phyloP scores from a whole-genome alignment of 2,113 vertebrate genomes.

The Elephantulus edwardii region DNA sequence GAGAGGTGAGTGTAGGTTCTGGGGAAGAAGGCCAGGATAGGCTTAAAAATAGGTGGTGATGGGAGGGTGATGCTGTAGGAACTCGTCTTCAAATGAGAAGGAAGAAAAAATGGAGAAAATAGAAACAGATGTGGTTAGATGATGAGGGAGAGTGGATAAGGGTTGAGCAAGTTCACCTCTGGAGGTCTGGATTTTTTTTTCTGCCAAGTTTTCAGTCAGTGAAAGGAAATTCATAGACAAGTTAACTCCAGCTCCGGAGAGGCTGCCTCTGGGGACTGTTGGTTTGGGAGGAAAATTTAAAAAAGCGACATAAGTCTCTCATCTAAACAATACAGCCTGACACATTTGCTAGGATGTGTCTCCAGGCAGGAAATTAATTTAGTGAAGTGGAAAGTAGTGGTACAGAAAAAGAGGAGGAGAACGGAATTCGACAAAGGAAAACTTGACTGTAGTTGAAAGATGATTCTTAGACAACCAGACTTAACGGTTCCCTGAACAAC shows the following conservation, averaged over 20 bases:
- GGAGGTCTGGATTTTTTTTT: neutral
- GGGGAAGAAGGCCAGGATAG: neutral
- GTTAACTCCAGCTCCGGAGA: neutral
- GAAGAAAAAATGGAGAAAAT: neutral
- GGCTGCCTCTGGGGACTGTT: constrained; percentile 24
- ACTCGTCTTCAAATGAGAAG: neutral
- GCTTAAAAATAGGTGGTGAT: neutral
- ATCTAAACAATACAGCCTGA: constrained; percentile 49
- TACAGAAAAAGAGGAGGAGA: neutral
- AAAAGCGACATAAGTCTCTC: constrained; percentile 55
- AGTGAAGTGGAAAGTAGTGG: constrained; percentile 51
- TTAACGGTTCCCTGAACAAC: neutral
- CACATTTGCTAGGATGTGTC: constrained; percentile 51
- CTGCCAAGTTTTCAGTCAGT: neutral
- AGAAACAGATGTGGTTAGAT: neutral
- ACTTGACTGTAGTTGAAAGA: constrained; percentile 37
- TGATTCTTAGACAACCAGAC: constrained; percentile 27
- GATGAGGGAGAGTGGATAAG: neutral
- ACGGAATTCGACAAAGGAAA: constrained; percentile 57
- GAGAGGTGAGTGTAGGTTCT: neutral
- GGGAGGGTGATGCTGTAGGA: fast-evolving
- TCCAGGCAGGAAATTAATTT: constrained; percentile 49
- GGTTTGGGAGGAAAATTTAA: constrained; percentile 32
- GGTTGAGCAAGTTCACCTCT: neutral
- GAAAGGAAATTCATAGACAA: constrained; percentile 40